A percentile compares a stretch with the other conserved stretches of the same genome.
phyloP scores from a whole-genome alignment of 2,113 vertebrate species.

The Datnioides undecimradiatus region DNA sequence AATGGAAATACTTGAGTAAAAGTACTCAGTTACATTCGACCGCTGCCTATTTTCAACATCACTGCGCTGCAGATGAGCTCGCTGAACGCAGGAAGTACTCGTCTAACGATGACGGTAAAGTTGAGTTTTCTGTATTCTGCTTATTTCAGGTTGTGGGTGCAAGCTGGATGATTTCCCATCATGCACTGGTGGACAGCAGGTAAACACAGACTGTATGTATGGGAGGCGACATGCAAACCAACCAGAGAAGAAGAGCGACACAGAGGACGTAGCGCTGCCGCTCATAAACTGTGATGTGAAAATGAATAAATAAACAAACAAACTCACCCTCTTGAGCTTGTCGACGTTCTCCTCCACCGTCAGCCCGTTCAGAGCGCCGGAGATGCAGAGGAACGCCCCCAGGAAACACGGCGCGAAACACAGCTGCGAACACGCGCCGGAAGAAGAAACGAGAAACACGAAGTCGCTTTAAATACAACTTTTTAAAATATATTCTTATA shows the following conservation, averaged over 20 bases:
- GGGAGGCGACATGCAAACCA: too few species aligned
- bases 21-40: too few species aligned
- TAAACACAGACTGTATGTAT: background rate
- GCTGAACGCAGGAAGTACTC: background rate
- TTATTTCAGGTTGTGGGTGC: background rate
- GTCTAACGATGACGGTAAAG: background rate
- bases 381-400: slow-evolving; percentile 88
- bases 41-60: too few species aligned
- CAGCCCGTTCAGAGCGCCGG: slow-evolving; percentile 86
- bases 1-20: too few species aligned
- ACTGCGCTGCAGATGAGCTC: too few species aligned
- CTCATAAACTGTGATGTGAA: fast-evolving
- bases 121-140: background rate
- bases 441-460: background rate
- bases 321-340: slow-evolving; percentile 88
- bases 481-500: too few species aligned
- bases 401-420: slow-evolving; percentile 91
- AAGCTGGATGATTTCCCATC: background rate
- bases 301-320: background rate
- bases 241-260: too few species aligned
- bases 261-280: background rate
- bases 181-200: background rate
- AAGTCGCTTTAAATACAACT: too few species aligned
- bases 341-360: slow-evolving; percentile 86
- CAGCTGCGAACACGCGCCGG: slow-evolving; percentile 75